Evolutionary conservation across 2,888 invertebrate species (phyloP), one percentile per base, ranked within the genome.

Genomic region (Thera britannica): DNA sequence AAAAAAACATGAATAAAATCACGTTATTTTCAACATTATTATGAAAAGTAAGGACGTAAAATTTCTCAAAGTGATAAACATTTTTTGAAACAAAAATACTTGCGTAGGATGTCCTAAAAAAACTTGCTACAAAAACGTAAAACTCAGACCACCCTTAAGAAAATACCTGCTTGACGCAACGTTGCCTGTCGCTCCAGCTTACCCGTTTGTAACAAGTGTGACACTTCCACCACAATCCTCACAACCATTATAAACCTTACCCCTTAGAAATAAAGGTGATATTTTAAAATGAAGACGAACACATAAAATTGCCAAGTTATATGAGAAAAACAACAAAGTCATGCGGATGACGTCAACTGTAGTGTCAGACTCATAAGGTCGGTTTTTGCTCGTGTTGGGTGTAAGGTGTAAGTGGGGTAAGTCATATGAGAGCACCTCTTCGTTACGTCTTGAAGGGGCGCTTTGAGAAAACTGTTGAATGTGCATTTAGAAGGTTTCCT

Each of bases 401-500:
- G 35, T 41, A 44, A 12, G n/a, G 8, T 5, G 63, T 23, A 8
- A 23, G 64, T 61, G 67, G 66, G 70, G 62, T 34, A 49, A 56
- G 75, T 72, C 62, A 76, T 69, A 68, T 70, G 73, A 76, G 80
- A 79, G 77, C 77, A 72, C 76, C 82, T 79, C 79, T 83, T 83
- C 79, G 84, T 83, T 83, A 83, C 69, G 71, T 76, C 70, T 75
- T 78, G 68, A 49, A 72, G 66, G 66, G 70, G 67, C 70, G 70
- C 72, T 74, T 68, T 67, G 72, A 75, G 78, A 72, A 75, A 82
- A 79, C 80, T 80, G 82, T 83, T 81, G 83, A 82, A 83, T 81
- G 82, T 77, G 79, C 83, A 79, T 80, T 83, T 79, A 67, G 73
- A 72, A 74, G 73, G 78, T 68, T 67, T 70, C 36, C 23, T 36